These are phyloP conservation scores for Scylla paramamosain DNA, from an alignment of 1,140 invertebrate species.

Conservation along the genomic window DNA sequence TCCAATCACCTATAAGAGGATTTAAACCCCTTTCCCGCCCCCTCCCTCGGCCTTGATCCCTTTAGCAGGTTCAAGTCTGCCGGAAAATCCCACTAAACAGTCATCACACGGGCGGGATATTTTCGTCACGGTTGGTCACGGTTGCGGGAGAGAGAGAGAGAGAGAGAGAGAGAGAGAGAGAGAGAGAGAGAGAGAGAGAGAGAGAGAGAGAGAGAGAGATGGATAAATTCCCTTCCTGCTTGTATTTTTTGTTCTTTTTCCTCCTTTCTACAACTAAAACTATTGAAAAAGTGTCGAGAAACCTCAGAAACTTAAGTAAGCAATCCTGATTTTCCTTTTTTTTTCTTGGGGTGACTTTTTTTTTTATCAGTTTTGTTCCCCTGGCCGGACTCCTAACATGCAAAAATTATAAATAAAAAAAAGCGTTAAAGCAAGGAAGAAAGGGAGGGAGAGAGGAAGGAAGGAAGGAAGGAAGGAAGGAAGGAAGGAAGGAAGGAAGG, in stretches of 20 bases:
- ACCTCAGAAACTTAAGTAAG: too few relatives aligned
- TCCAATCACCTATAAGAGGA: constrained; percentile 23
- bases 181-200: not conserved
- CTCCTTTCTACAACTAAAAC: too few relatives aligned
- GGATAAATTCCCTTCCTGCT: too few relatives aligned
- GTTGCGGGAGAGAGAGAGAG: not conserved
- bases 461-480: not conserved
- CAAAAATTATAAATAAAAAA: too few relatives aligned
- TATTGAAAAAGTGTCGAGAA: too few relatives aligned
- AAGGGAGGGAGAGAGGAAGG: not conserved
- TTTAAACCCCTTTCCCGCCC: not conserved
- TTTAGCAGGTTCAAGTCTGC: not conserved
- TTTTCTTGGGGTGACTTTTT: too few relatives aligned
- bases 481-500: not conserved
- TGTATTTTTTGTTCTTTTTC: too few relatives aligned
- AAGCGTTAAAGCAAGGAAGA: not conserved
- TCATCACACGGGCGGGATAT: not conserved
- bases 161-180: not conserved
- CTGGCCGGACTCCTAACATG: too few relatives aligned
- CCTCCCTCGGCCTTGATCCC: not conserved
- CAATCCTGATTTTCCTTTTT: too few relatives aligned
- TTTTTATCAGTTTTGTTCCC: too few relatives aligned
- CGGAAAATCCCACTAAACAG: not conserved
- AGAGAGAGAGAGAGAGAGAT: not conserved
- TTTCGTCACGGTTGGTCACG: too few relatives aligned